Percentiles rank a stretch among this genome's conserved stretches.
Conservation (phyloP, 1,140 invertebrate species). For the Drosophila insularis region DNA sequence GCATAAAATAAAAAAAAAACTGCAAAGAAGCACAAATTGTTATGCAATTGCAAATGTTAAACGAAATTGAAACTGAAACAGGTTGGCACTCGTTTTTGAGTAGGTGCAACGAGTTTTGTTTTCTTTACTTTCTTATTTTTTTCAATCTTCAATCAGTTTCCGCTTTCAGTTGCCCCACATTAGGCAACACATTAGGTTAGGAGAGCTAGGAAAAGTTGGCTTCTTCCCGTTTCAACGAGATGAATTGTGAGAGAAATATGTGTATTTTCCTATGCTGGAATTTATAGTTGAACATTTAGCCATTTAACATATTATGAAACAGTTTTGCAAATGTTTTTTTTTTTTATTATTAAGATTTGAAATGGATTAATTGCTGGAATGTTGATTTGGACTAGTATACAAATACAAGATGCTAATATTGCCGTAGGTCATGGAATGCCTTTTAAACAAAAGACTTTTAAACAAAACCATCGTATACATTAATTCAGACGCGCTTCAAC, state of each 20-base stretch:
- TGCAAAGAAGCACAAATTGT: conserved; percentile 16
- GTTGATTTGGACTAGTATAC: conserved; percentile 6
- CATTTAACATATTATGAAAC: too few species aligned
- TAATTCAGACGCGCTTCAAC: conserved; percentile 51
- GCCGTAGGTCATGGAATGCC: conserved; percentile 66
- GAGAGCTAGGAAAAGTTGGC: background rate
- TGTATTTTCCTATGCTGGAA: too few species aligned
- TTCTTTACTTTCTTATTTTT: background rate
- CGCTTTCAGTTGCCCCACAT: conserved; percentile 3
- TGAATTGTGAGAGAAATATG: too few species aligned
- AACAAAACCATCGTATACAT: conserved; percentile 1
- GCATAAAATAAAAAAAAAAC: background rate
- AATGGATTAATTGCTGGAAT: conserved; percentile 6
- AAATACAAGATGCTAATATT: conserved; percentile 44
- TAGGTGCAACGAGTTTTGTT: conserved; percentile 8
- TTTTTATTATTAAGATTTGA: too few species aligned
- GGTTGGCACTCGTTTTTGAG: background rate
- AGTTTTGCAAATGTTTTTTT: too few species aligned
- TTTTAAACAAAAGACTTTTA: conserved; percentile 22
- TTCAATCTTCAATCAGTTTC: background rate
- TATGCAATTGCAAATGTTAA: conserved; percentile 15
- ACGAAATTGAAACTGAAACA: conserved; percentile 13
- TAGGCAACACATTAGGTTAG: conserved; percentile 5
- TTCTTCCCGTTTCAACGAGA: background rate
- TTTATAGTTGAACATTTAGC: too few species aligned